phyloP scores from a whole-genome alignment of 2,113 vertebrate genomes.

The Eublepharis macularius region DNA sequence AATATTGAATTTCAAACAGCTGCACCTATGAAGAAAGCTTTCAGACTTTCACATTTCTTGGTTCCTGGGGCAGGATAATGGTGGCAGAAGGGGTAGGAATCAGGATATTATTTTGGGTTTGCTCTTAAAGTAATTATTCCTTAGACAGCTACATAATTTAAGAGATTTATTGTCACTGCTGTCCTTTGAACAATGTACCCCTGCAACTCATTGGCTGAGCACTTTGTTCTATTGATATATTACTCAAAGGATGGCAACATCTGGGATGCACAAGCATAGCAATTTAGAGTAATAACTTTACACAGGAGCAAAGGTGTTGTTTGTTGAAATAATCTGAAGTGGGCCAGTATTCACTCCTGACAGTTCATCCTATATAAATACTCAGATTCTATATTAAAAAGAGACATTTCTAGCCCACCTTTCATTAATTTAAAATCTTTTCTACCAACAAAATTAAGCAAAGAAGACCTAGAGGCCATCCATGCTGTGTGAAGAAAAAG shows the following conservation, averaged over 20 bases:
- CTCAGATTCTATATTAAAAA: background rate
- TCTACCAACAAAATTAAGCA: background rate
- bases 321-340: slow-evolving; percentile 24
- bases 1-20: slow-evolving; percentile 64
- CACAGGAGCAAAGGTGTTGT: slow-evolving; percentile 29
- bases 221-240: slow-evolving; percentile 72
- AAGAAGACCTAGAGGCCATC: background rate
- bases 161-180: slow-evolving; percentile 78
- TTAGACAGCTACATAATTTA: slow-evolving; percentile 78
- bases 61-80: slow-evolving; percentile 47
- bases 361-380: background rate
- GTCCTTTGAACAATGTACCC: slow-evolving; percentile 78
- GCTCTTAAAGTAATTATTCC: slow-evolving; percentile 78
- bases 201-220: slow-evolving; percentile 74
- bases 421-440: background rate
- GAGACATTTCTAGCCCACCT: background rate
- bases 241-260: slow-evolving; percentile 70
- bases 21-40: slow-evolving; percentile 62
- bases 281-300: slow-evolving; percentile 61
- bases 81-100: slow-evolving; percentile 43
- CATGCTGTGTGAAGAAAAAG: background rate
- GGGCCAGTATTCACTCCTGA: background rate
- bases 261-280: slow-evolving; percentile 67
- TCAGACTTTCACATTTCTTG: slow-evolving; percentile 63
- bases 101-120: slow-evolving; percentile 75